These are phyloP conservation scores for Ataeniobius toweri DNA, from an alignment of 2,797 vertebrate genomes.

Conservation along the genomic window DNA sequence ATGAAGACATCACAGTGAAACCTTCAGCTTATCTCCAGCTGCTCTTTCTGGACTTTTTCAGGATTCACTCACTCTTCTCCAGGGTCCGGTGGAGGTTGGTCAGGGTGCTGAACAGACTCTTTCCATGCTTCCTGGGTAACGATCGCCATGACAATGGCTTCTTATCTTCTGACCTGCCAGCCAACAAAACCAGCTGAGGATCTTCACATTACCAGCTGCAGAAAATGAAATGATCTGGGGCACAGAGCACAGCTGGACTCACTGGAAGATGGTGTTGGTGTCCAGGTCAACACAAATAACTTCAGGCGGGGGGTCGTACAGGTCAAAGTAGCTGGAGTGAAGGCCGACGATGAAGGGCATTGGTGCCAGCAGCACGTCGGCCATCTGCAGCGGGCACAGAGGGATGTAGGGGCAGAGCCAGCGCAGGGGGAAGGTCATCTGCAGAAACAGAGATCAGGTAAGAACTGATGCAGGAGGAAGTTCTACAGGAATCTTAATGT, in stretches of 20 bases:
- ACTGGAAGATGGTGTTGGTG: slow-evolving; percentile 97
- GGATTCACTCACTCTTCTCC: slow-evolving; percentile 87
- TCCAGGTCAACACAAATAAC: slow-evolving; percentile 94
- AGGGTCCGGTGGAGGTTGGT: slow-evolving; percentile 86
- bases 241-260: slow-evolving; percentile 58
- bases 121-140: slow-evolving; percentile 87
- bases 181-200: background rate
- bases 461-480: background rate
- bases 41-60: background rate
- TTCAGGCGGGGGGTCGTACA: slow-evolving; percentile 88
- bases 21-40: no score
- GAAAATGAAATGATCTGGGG: no score
- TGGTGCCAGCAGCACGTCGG: slow-evolving; percentile 91
- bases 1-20: background rate
- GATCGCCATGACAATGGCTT: slow-evolving; percentile 86
- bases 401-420: slow-evolving; percentile 98
- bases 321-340: slow-evolving; percentile 96
- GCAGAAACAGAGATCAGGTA: slow-evolving; percentile 9
- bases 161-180: slow-evolving; percentile 88
- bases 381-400: slow-evolving; percentile 91
- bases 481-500: background rate
- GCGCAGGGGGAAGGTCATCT: slow-evolving; percentile 94
- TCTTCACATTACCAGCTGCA: background rate
- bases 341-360: slow-evolving; percentile 96
- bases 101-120: slow-evolving; percentile 86